phyloP scores from a whole-genome alignment of 2,113 vertebrate species.

The Hemibates koningsi region DNA sequence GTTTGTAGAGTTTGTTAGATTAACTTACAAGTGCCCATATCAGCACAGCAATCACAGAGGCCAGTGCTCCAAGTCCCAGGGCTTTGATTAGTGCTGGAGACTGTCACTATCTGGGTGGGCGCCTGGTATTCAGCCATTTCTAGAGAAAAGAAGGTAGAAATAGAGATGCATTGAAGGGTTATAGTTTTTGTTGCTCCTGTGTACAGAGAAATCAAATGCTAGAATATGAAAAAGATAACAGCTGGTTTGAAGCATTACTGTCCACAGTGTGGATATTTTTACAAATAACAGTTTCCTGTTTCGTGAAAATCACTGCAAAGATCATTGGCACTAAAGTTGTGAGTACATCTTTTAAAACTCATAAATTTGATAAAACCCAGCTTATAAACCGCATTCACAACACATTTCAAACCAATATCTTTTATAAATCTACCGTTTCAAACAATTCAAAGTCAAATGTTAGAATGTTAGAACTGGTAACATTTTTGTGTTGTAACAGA shows the following conservation, averaged over 20 bases:
- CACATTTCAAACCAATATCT: not conserved
- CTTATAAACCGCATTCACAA: not conserved
- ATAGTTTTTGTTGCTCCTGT: rapidly evolving
- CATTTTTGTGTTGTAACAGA: no score
- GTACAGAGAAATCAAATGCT: not conserved
- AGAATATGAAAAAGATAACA: not conserved
- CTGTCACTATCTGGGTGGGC: not conserved
- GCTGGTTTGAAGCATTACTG: not conserved
- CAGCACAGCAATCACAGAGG: constrained; percentile 64
- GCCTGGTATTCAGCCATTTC: rapidly evolving
- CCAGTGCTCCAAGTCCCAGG: constrained; percentile 52
- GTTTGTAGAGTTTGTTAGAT: not conserved
- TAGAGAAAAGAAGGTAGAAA: not conserved
- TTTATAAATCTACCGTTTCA: not conserved
- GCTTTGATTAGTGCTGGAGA: rapidly evolving
- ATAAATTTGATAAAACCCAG: not conserved
- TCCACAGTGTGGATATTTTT: not conserved
- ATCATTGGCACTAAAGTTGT: not conserved
- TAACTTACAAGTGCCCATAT: constrained; percentile 66
- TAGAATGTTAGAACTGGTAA: no score
- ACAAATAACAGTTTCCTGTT: not conserved
- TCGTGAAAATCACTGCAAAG: not conserved
- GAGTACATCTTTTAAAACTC: not conserved
- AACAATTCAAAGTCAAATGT: not conserved
- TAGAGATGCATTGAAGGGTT: not conserved